Conservation (phyloP, 2,113 vertebrate species). For the Epinephelus cyanopodus region DNA sequence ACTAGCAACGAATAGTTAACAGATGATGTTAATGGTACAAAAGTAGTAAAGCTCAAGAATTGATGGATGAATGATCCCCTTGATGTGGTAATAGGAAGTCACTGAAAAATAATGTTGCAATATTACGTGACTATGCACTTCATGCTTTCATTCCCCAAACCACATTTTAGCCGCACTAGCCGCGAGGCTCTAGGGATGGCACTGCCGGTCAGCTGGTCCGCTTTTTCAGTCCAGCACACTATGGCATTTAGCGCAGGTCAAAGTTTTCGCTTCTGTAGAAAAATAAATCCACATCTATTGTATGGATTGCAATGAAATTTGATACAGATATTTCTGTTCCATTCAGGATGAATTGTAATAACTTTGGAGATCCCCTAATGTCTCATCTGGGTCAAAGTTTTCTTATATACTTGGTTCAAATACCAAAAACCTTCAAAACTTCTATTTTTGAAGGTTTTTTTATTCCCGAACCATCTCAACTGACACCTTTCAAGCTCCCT, state of each 20-base stretch:
- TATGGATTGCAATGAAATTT: not conserved
- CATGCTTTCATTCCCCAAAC: slow-evolving; percentile 1
- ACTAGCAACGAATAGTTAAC: not conserved
- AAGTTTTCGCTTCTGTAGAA: not conserved
- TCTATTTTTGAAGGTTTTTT: too few species aligned
- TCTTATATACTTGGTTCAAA: not conserved
- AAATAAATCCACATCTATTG: not conserved
- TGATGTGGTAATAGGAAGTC: slow-evolving; percentile 17
- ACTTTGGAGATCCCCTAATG: not conserved
- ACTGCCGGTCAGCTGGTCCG: not conserved
- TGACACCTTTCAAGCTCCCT: too few species aligned
- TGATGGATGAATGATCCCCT: slow-evolving; percentile 8
- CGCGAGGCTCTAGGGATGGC: not conserved
- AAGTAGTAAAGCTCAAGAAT: not conserved
- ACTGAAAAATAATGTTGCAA: slow-evolving; percentile 26
- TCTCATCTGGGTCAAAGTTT: not conserved
- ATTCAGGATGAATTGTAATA: not conserved
- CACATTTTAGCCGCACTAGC: not conserved
- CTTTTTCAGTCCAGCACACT: not conserved
- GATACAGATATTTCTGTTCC: not conserved
- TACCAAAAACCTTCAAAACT: not conserved
- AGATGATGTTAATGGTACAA: slow-evolving; percentile 2
- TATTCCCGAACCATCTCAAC: too few species aligned
- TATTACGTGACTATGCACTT: slow-evolving; percentile 12
- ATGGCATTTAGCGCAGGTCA: not conserved